Conservation (phyloP, 2,888 invertebrate genomes). For the Eupithecia tripunctaria region DNA sequence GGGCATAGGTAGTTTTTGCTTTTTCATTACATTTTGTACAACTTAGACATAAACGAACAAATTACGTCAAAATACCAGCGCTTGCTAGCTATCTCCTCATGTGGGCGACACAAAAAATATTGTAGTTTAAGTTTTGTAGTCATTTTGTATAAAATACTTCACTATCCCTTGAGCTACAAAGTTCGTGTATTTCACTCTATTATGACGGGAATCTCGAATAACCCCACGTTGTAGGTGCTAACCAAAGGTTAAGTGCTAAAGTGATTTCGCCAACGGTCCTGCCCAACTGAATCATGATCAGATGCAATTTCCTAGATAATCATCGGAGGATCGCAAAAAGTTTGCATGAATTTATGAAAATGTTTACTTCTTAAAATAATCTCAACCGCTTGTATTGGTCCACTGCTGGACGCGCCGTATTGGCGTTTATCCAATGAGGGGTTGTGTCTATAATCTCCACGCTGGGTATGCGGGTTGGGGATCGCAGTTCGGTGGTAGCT, state of each 20-base stretch:
- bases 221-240: slow-evolving; percentile 54
- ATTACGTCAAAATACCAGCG: too few relatives aligned
- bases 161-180: slow-evolving; percentile 11
- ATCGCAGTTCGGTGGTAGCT: too few relatives aligned
- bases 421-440: too few relatives aligned
- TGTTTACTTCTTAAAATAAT: background rate
- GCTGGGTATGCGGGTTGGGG: too few relatives aligned
- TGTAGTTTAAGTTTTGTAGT: background rate
- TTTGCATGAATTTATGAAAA: slow-evolving; percentile 16
- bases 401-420: too few relatives aligned
- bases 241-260: slow-evolving; percentile 56
- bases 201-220: slow-evolving; percentile 50
- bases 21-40: too few relatives aligned
- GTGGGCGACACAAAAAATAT: too few relatives aligned
- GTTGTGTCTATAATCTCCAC: too few relatives aligned
- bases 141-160: background rate
- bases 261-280: slow-evolving; percentile 43
- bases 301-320: slow-evolving; percentile 28
- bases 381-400: too few relatives aligned
- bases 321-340: slow-evolving; percentile 9
- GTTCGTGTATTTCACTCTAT: slow-evolving; percentile 65
- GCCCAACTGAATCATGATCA: slow-evolving; percentile 33
- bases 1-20: too few relatives aligned
- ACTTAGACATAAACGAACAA: too few relatives aligned
- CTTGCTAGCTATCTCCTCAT: too few relatives aligned